phyloP scores from a whole-genome alignment of 2,888 invertebrate species.

The Euplagia quadripunctaria region DNA sequence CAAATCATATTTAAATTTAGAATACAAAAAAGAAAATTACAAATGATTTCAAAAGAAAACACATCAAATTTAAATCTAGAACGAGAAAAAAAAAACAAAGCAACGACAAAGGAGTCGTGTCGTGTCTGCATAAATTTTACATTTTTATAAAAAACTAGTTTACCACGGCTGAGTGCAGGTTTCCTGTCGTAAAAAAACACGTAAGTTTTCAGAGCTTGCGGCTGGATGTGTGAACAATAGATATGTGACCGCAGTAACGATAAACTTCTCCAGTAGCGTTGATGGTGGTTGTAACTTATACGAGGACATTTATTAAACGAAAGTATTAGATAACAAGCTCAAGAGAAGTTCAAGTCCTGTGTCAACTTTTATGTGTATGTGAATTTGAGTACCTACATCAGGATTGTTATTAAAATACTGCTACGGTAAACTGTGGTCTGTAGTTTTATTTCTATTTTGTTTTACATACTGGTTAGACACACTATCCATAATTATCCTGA shows the following conservation, averaged over 20 bases:
- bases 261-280: not conserved
- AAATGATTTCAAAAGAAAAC: slow-evolving; percentile 19
- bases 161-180: slow-evolving; percentile 11
- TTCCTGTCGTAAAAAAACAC: slow-evolving; percentile 43
- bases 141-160: slow-evolving; percentile 41
- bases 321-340: not conserved
- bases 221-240: slow-evolving; percentile 27
- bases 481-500: no score
- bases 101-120: slow-evolving; percentile 24
- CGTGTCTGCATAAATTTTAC: slow-evolving; percentile 32
- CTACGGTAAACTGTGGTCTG: no score
- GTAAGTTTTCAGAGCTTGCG: slow-evolving; percentile 9
- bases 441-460: no score
- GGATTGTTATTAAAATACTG: not conserved
- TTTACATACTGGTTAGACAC: not conserved
- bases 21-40: slow-evolving; percentile 21
- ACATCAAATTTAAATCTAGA: slow-evolving; percentile 29
- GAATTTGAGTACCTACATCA: not conserved
- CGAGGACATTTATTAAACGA: not conserved
- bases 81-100: slow-evolving; percentile 34
- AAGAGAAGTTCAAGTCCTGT: not conserved
- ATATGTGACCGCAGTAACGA: slow-evolving; percentile 15
- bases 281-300: slow-evolving; percentile 10
- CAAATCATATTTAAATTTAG: slow-evolving; percentile 30
- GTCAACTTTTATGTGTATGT: not conserved